These are phyloP conservation scores for Bos javanicus DNA, from an alignment of 2,113 vertebrate species.

Conservation along the genomic window DNA sequence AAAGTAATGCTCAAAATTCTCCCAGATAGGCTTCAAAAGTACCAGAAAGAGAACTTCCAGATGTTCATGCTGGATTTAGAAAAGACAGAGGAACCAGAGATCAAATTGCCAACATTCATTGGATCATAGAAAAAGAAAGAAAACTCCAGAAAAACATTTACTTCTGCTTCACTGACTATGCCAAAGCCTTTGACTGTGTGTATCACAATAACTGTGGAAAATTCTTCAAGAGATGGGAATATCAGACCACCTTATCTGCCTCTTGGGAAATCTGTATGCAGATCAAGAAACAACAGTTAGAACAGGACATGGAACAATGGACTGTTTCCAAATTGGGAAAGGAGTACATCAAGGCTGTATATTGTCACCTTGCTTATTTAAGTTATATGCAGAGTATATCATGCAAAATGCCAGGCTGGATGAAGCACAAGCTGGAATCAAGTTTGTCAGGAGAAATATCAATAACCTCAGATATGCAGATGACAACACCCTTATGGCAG, in stretches of 20 bases:
- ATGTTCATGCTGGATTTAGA: neutral
- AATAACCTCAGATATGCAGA: neutral
- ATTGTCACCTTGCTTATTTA: neutral
- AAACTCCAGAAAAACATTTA: neutral
- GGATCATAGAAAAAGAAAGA: neutral
- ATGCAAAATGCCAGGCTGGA: neutral
- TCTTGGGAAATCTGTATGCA: neutral
- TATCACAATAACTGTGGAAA: neutral
- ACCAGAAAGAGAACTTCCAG: neutral
- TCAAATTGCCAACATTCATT: neutral
- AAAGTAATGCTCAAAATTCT: neutral
- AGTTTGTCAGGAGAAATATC: neutral
- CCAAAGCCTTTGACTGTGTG: neutral
- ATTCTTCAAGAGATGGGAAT: neutral
- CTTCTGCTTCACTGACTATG: neutral
- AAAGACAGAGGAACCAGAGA: neutral
- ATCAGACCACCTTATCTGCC: neutral
- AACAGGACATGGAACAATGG: neutral
- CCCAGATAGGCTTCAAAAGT: neutral
- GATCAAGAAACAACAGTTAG: neutral
- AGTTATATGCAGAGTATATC: neutral
- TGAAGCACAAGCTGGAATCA: neutral
- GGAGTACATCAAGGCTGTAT: neutral
- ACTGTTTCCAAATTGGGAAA: neutral
- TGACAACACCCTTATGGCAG: neutral